A percentile compares a stretch with the other conserved stretches of the same genome.
phyloP scores from a whole-genome alignment of 1,140 invertebrate species.

The Drosophila baimaii region DNA sequence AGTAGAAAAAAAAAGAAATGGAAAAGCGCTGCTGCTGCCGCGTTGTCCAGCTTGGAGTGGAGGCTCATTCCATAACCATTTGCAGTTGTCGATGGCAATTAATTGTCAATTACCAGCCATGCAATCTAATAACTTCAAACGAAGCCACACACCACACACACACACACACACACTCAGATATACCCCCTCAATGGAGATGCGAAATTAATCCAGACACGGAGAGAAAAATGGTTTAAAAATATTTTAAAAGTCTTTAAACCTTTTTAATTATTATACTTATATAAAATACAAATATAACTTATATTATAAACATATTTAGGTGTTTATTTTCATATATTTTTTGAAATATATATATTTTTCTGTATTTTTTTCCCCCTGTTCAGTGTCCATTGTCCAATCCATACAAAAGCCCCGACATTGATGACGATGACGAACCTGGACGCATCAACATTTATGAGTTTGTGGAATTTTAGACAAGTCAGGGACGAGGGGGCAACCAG shows the following conservation, averaged over 20 bases:
- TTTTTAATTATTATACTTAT: neutral
- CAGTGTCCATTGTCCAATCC: conserved; percentile 50
- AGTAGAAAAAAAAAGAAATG: no score
- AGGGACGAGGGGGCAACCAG: no score
- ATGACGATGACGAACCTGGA: conserved; percentile 68
- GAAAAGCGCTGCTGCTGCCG: neutral
- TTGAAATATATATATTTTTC: neutral
- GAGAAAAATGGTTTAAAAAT: neutral
- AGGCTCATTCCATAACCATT: conserved; percentile 45
- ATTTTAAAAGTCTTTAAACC: neutral
- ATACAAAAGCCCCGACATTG: conserved; percentile 44
- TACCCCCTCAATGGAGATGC: conserved; percentile 22
- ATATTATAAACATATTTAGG: no score
- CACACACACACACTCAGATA: no score
- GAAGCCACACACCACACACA: conserved; percentile 46
- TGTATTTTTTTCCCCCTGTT: neutral
- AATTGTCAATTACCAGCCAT: conserved; percentile 63
- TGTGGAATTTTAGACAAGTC: conserved; percentile 71
- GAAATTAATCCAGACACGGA: conserved; percentile 17
- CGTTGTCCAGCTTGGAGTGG: neutral
- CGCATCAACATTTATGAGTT: conserved; percentile 78
- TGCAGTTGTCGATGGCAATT: conserved; percentile 59
- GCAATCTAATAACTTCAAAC: conserved; percentile 56
- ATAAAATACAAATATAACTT: neutral
- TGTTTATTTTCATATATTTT: no score